phyloP scores from a whole-genome alignment of 2,797 vertebrate genomes.

The Lycodopsis pacificus region DNA sequence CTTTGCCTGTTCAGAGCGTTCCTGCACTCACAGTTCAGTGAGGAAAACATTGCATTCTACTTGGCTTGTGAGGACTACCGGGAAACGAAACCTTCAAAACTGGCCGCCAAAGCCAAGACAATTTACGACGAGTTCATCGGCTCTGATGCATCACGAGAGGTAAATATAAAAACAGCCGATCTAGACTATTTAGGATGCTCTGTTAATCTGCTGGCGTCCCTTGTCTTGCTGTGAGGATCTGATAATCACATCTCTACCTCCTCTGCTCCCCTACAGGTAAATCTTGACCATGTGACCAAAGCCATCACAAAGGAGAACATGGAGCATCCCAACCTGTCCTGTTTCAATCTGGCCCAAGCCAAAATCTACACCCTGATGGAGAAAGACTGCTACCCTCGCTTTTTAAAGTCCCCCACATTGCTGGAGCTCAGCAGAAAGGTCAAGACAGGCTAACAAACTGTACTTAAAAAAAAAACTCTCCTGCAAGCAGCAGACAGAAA shows the following conservation, averaged over 20 bases:
- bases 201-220: not conserved
- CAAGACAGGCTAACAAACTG: constrained; percentile 53
- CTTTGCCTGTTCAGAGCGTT: constrained; percentile 93
- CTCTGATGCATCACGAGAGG: constrained; percentile 93
- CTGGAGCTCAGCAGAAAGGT: constrained; percentile 75
- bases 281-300: constrained; percentile 93
- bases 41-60: constrained; percentile 98
- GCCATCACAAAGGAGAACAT: constrained; percentile 84
- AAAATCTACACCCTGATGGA: constrained; percentile 95
- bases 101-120: constrained; percentile 90
- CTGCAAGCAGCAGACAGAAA: not conserved
- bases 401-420: constrained; percentile 87
- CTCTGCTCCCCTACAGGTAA: constrained; percentile 84
- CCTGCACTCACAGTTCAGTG: constrained; percentile 94
- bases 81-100: constrained; percentile 89
- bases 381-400: constrained; percentile 95
- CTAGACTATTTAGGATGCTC: not conserved
- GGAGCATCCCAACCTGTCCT: constrained; percentile 75
- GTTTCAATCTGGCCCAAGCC: constrained; percentile 89
- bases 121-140: constrained; percentile 95
- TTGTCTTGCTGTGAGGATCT: not conserved
- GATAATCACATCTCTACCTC: constrained; percentile 3
- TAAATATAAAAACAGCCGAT: constrained; percentile 60
- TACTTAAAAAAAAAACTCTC: not conserved
- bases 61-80: constrained; percentile 95